Percentiles rank a stretch among this genome's conserved stretches.
phyloP scores from a whole-genome alignment of 1,140 invertebrate species.

The Drosophila murphyi region DNA sequence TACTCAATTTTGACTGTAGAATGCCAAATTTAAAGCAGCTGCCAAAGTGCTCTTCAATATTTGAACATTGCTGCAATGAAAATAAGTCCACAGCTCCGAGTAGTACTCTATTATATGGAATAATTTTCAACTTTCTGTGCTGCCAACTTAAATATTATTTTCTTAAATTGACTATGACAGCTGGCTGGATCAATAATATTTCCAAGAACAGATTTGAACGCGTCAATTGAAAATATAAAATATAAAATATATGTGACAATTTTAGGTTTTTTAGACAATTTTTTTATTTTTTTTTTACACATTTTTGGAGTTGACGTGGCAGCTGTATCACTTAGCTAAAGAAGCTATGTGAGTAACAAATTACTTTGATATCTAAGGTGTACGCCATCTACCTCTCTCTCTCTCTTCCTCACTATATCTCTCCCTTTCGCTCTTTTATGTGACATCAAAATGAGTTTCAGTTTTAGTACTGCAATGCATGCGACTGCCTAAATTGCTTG shows the following conservation, averaged over 20 bases:
- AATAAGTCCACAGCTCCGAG: conserved; percentile 15
- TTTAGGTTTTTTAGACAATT: background rate
- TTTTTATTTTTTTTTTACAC: conserved; percentile 19
- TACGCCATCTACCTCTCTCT: too few relatives aligned
- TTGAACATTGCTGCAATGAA: conserved; percentile 49
- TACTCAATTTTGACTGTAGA: conserved; percentile 1
- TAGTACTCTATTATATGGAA: conserved; percentile 11
- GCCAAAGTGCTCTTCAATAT: conserved; percentile 59
- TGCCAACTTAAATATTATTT: conserved; percentile 42
- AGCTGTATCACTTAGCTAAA: background rate
- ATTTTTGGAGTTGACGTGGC: conserved; percentile 13
- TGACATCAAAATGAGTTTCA: too few relatives aligned
- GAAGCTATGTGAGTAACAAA: background rate
- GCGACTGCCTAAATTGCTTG: background rate
- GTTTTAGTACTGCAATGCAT: background rate
- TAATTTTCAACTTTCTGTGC: conserved; percentile 60
- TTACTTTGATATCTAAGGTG: background rate
- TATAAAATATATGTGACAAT: conserved; percentile 36
- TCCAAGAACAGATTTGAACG: conserved; percentile 44
- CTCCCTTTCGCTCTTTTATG: too few relatives aligned
- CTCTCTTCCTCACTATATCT: too few relatives aligned
- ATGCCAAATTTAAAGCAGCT: conserved; percentile 9
- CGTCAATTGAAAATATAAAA: conserved; percentile 61
- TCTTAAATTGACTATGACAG: conserved; percentile 23
- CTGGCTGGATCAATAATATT: conserved; percentile 12